These are phyloP conservation scores for Adelosebastes latens DNA, from an alignment of 2,797 vertebrate genomes.

Conservation along the genomic window DNA sequence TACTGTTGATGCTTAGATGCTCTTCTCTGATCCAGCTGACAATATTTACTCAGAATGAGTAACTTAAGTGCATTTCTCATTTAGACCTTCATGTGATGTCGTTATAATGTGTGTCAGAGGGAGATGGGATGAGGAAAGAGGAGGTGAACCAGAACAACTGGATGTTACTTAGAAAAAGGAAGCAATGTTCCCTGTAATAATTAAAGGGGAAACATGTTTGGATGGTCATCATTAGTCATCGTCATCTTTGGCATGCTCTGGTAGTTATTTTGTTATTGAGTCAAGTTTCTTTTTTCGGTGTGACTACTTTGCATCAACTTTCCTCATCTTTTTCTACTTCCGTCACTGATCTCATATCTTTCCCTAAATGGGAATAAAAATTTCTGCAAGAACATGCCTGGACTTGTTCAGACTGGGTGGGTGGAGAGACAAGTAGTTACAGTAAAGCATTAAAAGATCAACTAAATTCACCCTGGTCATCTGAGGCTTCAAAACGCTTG, in stretches of 20 bases:
- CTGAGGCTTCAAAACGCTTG: not conserved
- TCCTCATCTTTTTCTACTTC: not conserved
- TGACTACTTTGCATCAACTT: not conserved
- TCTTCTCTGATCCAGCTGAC: not conserved
- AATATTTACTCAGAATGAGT: slow-evolving; percentile 16
- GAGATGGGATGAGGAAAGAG: not conserved
- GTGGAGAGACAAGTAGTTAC: not conserved
- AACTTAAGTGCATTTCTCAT: slow-evolving; percentile 14
- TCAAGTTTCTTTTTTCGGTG: not conserved
- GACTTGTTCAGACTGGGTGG: not conserved
- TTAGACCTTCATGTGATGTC: slow-evolving; percentile 3
- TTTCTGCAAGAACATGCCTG: not conserved
- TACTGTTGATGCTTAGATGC: not conserved
- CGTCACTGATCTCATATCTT: not conserved
- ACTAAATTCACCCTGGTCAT: not conserved
- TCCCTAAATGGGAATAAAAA: not conserved
- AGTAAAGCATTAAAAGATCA: not conserved
- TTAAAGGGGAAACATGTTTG: not conserved
- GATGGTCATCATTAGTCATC: not conserved
- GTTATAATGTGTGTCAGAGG: not conserved
- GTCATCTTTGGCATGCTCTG: not conserved
- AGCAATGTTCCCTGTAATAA: slow-evolving; percentile 9
- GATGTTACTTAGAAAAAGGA: slow-evolving; percentile 13
- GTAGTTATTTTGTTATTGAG: not conserved
- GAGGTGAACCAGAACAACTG: not conserved